phyloP scores from a whole-genome alignment of 2,113 vertebrate genomes.

The Rhabdornis inornatus region DNA sequence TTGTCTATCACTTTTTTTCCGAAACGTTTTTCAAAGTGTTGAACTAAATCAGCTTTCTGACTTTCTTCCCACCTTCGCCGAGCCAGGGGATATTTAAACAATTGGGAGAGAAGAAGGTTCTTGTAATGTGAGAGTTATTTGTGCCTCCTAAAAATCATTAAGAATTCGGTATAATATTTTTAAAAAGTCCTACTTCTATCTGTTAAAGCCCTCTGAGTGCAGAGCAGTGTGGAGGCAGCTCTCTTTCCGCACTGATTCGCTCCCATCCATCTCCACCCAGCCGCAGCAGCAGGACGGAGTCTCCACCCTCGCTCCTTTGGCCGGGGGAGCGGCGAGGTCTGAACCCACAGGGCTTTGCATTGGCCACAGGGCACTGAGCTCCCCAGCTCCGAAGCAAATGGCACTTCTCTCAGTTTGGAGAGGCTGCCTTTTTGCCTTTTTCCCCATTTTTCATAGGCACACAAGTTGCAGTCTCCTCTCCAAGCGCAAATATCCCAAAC shows the following conservation, averaged over 20 bases:
- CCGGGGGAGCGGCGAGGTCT: rapidly evolving
- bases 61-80: not conserved
- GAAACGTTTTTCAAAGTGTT: not conserved
- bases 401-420: not conserved
- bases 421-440: not conserved
- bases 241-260: not conserved
- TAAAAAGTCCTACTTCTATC: not conserved
- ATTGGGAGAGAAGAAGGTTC: not conserved
- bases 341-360: not conserved
- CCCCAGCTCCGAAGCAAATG: rapidly evolving
- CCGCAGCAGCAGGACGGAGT: rapidly evolving
- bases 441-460: not conserved
- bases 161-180: not conserved
- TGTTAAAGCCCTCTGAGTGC: not conserved
- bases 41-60: not conserved
- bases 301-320: rapidly evolving
- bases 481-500: not conserved
- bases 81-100: not conserved
- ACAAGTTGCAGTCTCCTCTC: not conserved
- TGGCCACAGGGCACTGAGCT: no score
- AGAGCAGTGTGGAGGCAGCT: not conserved
- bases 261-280: rapidly evolving
- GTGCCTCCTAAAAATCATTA: not conserved
- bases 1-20: not conserved
- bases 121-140: not conserved